phyloP scores from a whole-genome alignment of 2,888 invertebrate species.

The Ornithoptera alexandrae region DNA sequence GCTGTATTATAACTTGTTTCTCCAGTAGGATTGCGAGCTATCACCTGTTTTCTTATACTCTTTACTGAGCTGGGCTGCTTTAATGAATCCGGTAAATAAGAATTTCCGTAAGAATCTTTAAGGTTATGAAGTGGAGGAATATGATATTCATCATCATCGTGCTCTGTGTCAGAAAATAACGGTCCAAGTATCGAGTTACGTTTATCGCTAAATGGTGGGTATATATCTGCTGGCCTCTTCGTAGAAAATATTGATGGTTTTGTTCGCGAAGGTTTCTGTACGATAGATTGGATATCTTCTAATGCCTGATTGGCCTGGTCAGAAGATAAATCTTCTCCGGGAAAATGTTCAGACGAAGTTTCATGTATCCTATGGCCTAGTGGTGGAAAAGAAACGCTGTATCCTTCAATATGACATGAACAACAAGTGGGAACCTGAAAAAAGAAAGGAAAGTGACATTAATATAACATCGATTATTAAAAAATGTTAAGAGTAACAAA shows the following conservation, averaged over 20 bases:
- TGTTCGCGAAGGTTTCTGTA: conserved; percentile 57
- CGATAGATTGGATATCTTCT: conserved; percentile 66
- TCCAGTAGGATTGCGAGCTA: conserved; percentile 46
- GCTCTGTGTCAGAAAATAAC: conserved; percentile 49
- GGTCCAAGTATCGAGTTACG: conserved; percentile 65
- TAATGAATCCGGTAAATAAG: conserved; percentile 69
- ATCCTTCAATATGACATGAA: conserved; percentile 89
- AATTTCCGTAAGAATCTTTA: conserved; percentile 69
- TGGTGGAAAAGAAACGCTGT: conserved; percentile 84
- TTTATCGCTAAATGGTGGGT: conserved; percentile 53
- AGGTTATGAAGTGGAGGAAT: conserved; percentile 47
- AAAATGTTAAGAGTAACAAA: not conserved
- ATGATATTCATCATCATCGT: conserved; percentile 55
- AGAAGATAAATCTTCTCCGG: conserved; percentile 77
- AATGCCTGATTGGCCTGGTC: conserved; percentile 72
- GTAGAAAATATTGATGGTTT: conserved; percentile 60
- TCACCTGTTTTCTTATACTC: conserved; percentile 46
- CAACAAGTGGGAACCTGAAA: conserved; percentile 87
- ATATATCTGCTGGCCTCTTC: conserved; percentile 59
- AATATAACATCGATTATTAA: not conserved
- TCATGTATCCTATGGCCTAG: conserved; percentile 76
- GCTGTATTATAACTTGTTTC: conserved; percentile 52
- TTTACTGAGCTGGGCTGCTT: conserved; percentile 68
- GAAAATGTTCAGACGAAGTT: conserved; percentile 76
- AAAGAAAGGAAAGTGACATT: conserved; percentile 26